Evolutionary conservation across 64 coral and sea anemone genomes (phyloP).

Genomic region (Exaiptasia diaphana): DNA sequence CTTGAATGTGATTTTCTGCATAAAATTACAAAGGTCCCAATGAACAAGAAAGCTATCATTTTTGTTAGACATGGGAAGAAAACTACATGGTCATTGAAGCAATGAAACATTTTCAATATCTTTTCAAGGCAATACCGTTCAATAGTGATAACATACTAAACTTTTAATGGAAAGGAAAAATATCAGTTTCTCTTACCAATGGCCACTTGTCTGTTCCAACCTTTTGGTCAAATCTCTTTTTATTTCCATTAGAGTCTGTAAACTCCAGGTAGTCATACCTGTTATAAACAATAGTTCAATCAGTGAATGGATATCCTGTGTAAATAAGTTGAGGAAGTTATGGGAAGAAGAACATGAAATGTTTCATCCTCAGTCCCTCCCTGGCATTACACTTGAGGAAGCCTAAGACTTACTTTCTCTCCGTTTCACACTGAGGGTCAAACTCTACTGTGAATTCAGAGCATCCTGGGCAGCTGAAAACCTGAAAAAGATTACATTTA

Average conservation of each 20-base stretch:
- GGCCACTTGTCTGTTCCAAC: conserved; percentile 97
- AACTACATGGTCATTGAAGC: no score
- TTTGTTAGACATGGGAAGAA: neutral
- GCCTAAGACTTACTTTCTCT: conserved; percentile 58
- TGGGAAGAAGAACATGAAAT: no score
- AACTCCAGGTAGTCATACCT: conserved; percentile 97
- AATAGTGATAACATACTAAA: no score
- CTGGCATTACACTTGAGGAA: neutral
- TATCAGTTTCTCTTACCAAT: no score
- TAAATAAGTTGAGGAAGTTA: neutral
- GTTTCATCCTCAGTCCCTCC: neutral
- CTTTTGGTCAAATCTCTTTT: conserved; percentile 97
- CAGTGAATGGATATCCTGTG: neutral
- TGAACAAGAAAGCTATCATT: neutral
- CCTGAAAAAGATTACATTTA: conserved; percentile 26
- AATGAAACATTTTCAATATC: no score
- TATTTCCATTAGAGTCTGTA: conserved; percentile 92
- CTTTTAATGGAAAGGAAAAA: no score
- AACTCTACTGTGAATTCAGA: conserved; percentile 90
- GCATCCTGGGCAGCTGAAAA: conserved; percentile 91
- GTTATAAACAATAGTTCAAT: neutral
- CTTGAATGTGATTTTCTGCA: conserved; percentile 71
- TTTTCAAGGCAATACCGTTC: no score
- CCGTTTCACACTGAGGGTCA: conserved; percentile 93
- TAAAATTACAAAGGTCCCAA: neutral